Evolutionary conservation across 2,888 invertebrate genomes (phyloP), one percentile per base, ranked within the genome.

Genomic region (Drosophila basisetae): DNA sequence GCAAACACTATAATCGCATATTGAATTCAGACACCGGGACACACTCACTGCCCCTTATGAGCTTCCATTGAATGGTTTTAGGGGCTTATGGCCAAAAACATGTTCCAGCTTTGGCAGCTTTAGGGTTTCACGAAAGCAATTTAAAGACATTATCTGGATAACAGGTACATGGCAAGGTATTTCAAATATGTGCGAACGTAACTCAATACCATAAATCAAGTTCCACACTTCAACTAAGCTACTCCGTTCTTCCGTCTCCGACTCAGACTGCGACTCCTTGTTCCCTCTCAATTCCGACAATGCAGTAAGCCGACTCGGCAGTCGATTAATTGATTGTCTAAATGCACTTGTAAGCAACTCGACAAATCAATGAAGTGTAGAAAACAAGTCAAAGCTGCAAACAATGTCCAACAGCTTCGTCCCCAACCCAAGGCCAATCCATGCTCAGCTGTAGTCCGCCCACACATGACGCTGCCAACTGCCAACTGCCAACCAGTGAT

Each of bases 281-380:
- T 28, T 16, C 33, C 16, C 13, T 1, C 33, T 28, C 28, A 3
- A 1, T 13, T 59, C 49, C 55, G 68, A 69, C 64, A 73, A 39
- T 71, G 73, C 89, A 70, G 47, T 67, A 59, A 68, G 55, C 62
- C 55, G 68, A 47, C 56, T 64, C 63, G 58, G 69, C 65, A 82
- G 89, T 89, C 90, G 90, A 89, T 88, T 88, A 88, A 88, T 88
- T 87, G 87, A 89, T 88, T 88, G 87, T 91, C 87, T 88, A 91
- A 88, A 88, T 91, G 90, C 91, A 91, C 91, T 91, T 87, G 87
- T 91, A 90, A 85, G 84, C 90, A 84, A 89, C 87, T 89, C 83
- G 78, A 70, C 88, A 76, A 89, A 89, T 83, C 87, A 88, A 91
- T 88, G 87, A 87, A 91, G 87, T 89, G 90, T 86, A 75, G 90